Evolutionary conservation across 1,140 invertebrate species (phyloP), one percentile per base, ranked within the genome.

Genomic region (Agraylea sexmaculata): DNA sequence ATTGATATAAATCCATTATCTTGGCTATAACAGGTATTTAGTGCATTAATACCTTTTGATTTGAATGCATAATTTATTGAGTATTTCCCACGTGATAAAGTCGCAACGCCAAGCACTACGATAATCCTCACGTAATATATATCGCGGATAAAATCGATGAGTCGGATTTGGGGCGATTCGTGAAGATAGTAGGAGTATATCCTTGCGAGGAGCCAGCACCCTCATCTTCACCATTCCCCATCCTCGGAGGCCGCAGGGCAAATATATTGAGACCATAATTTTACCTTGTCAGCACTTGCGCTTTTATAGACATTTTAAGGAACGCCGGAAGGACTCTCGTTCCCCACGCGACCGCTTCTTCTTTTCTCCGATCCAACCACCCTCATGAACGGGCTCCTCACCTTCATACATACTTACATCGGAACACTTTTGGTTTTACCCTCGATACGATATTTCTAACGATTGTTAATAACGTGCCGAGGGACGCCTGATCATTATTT

Each of bases 151-250:
- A 35, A 40, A 45, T 43, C 43, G 43, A 37, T 42, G n/a, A n/a
- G 51, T 52, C 52, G 55, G 61, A n/a, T n/a, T n/a, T n/a, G n/a
- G n/a, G n/a, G n/a, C n/a, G n/a, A n/a, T n/a, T 63, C 61, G 60
- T 61, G 51, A 53, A 64, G 52, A 60, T 62, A 61, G 64, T 66
- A 60, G 63, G 48, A 51, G 46, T 32, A 37, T 42, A 50, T 53
- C 60, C 57, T 59, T 59, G 48, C 23, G 55, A 55, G n/a, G n/a
- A n/a, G 58, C 51, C 54, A 54, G 57, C 53, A 56, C 40, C 50
- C 12, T 18, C 39, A 13, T 31, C 33, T 27, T 21, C 29, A 20
- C 19, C 34, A 31, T 32, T 43, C 42, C 45, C 42, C 41, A 22
- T 38, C 35, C 44, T 41, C 29, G 47, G n/a, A n/a, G n/a, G n/a